These are phyloP conservation scores for Esox niger DNA, from an alignment of 2,113 vertebrate genomes.

Conservation along the genomic window DNA sequence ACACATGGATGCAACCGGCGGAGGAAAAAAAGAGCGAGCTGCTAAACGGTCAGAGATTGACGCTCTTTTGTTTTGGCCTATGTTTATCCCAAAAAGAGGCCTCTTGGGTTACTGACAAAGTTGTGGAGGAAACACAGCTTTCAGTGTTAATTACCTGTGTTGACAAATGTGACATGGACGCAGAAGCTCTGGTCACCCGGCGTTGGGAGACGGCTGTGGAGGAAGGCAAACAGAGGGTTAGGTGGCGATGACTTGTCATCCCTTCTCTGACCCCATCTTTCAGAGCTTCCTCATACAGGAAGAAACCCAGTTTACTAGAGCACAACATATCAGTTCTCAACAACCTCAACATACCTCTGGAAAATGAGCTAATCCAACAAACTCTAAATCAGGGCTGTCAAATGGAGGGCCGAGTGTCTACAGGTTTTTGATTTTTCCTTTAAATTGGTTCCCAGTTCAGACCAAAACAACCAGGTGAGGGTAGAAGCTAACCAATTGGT, in stretches of 20 bases:
- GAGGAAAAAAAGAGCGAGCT: neutral
- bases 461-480: no score
- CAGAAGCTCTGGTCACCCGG: neutral
- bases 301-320: neutral
- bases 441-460: no score
- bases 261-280: neutral
- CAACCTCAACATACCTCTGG: no score
- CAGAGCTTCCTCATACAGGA: neutral
- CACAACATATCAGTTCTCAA: neutral
- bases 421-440: no score
- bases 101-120: neutral
- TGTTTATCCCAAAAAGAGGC: neutral
- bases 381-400: no score
- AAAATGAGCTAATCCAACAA: no score
- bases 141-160: slow-evolving; percentile 32
- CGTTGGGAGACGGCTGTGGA: neutral
- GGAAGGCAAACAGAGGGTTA: neutral
- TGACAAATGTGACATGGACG: slow-evolving; percentile 31
- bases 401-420: no score
- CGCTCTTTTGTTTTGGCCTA: neutral
- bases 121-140: neutral
- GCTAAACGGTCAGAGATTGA: no score
- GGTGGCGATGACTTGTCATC: neutral
- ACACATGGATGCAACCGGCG: slow-evolving; percentile 5
- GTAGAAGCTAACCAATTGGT: no score